These are phyloP conservation scores for Anticlea derivata DNA, from an alignment of 2,888 invertebrate species.

Conservation along the genomic window DNA sequence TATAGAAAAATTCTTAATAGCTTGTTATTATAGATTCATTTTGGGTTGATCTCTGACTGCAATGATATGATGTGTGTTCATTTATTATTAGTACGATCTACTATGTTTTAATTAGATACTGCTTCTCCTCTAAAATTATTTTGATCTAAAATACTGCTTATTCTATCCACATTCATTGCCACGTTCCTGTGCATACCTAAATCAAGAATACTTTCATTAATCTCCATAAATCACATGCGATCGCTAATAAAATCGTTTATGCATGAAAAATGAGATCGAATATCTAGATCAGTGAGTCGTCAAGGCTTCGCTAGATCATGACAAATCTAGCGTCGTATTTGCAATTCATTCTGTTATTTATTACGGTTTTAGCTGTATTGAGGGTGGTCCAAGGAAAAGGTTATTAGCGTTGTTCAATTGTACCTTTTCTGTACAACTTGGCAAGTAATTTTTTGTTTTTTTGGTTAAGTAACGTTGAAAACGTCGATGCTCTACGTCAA, in stretches of 20 bases:
- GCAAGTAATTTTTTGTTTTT: no score
- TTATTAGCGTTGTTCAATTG: no score
- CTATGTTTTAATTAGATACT: no score
- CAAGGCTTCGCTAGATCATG: constrained; percentile 46
- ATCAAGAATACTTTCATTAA: constrained; percentile 24
- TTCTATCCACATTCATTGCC: no score
- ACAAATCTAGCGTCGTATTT: constrained; percentile 54
- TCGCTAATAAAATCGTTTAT: constrained; percentile 31
- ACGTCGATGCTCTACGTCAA: no score
- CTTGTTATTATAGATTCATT: no score
- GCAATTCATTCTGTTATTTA: constrained; percentile 59
- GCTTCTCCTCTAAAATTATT: no score
- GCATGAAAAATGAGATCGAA: constrained; percentile 33
- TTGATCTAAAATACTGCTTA: no score
- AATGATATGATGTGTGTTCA: no score
- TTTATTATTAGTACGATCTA: no score
- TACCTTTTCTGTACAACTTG: no score
- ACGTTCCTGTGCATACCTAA: no score
- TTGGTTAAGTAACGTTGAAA: constrained; percentile 8
- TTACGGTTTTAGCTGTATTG: constrained; percentile 46
- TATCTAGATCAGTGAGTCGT: constrained; percentile 43
- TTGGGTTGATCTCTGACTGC: not conserved
- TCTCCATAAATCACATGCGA: constrained; percentile 32
- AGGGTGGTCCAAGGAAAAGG: constrained; percentile 8
- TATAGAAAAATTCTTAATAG: not conserved